A percentile compares a stretch with the other conserved stretches of the same genome.
These are phyloP conservation scores for Mesocricetus auratus DNA, from an alignment of 2,113 vertebrate genomes.

Conservation along the genomic window DNA sequence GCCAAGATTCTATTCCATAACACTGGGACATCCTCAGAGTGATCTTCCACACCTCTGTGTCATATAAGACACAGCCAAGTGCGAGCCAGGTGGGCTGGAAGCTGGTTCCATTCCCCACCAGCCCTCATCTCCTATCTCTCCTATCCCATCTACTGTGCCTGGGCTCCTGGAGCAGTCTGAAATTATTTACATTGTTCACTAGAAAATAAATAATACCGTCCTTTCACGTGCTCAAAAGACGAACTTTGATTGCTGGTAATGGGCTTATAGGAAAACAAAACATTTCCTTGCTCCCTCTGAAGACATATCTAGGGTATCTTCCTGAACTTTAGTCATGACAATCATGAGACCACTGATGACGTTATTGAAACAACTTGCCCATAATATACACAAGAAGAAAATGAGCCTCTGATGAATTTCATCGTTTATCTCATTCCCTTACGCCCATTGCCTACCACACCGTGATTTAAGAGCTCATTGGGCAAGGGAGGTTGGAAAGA, in stretches of 20 bases:
- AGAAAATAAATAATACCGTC: neutral
- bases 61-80: neutral
- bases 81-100: neutral
- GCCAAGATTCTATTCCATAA: constrained; percentile 5
- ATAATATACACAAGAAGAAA: neutral
- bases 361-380: neutral
- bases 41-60: neutral
- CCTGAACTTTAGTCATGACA: neutral
- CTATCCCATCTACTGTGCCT: neutral
- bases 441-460: neutral
- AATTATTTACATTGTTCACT: neutral
- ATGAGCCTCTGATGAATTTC: neutral
- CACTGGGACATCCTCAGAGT: neutral
- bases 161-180: neutral
- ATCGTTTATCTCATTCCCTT: neutral
- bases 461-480: neutral
- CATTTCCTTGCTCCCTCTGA: neutral
- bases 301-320: neutral
- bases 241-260: neutral
- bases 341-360: neutral
- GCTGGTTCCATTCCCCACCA: neutral
- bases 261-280: neutral
- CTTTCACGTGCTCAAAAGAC: neutral
- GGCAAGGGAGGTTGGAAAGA: neutral
- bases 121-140: neutral